phyloP scores from a whole-genome alignment of 2,113 vertebrate genomes.

The Ageneiosus marmoratus region DNA sequence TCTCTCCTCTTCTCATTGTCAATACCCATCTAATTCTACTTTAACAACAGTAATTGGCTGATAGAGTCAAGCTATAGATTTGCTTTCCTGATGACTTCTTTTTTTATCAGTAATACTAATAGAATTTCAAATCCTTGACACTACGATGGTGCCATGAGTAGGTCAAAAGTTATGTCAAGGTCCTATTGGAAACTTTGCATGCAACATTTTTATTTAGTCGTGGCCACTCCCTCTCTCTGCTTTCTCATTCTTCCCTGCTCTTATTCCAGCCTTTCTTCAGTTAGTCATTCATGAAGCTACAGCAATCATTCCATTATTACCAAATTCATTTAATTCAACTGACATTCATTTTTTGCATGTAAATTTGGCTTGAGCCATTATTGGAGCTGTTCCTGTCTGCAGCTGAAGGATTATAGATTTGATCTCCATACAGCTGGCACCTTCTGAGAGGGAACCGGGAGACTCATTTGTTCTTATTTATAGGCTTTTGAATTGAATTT shows the following conservation, averaged over 20 bases:
- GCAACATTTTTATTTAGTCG: slow-evolving; percentile 99
- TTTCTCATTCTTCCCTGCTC: slow-evolving; percentile 54
- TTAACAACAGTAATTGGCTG: slow-evolving; percentile 99
- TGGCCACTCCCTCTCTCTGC: slow-evolving; percentile 67
- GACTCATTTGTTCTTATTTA: slow-evolving; percentile 66
- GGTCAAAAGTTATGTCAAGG: slow-evolving; percentile 99
- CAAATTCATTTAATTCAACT: slow-evolving; percentile 76
- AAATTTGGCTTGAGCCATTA: slow-evolving; percentile 64
- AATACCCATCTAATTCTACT: slow-evolving; percentile 99
- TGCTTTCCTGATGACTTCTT: slow-evolving; percentile 99
- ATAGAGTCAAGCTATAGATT: slow-evolving; percentile 99
- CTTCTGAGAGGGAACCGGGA: slow-evolving; percentile 45
- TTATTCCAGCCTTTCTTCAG: slow-evolving; percentile 44
- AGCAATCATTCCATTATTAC: slow-evolving; percentile 76
- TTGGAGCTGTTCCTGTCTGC: slow-evolving; percentile 58
- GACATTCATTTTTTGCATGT: slow-evolving; percentile 71
- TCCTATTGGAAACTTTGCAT: slow-evolving; percentile 99
- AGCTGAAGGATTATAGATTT: slow-evolving; percentile 61
- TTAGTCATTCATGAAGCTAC: slow-evolving; percentile 73
- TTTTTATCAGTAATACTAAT: slow-evolving; percentile 95
- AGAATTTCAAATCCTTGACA: slow-evolving; percentile 98
- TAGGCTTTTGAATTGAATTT: slow-evolving; percentile 71
- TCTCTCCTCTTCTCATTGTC: slow-evolving; percentile 90
- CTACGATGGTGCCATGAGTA: slow-evolving; percentile 96
- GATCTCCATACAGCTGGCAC: slow-evolving; percentile 58